Conservation (phyloP, 1,140 invertebrate genomes). For the Habropoda laboriosa region DNA sequence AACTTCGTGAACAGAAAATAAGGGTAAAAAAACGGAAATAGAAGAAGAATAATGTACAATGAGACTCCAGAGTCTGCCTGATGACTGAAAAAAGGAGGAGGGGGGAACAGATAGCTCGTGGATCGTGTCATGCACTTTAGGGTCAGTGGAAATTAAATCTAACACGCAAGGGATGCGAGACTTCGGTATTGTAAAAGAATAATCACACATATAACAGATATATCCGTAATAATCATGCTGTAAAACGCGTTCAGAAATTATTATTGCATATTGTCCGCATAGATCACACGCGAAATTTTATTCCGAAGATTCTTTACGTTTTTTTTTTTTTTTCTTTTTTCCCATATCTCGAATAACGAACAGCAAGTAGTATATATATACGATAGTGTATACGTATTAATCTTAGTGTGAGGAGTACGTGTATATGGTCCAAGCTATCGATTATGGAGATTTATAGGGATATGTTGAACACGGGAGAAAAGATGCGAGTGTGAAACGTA, state of each 20-base stretch:
- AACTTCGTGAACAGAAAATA: slow-evolving; percentile 19
- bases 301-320: neutral
- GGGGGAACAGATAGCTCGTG: slow-evolving; percentile 26
- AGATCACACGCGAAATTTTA: neutral
- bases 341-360: neutral
- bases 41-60: slow-evolving; percentile 17
- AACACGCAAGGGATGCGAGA: slow-evolving; percentile 53
- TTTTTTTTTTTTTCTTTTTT: neutral
- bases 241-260: slow-evolving; percentile 40
- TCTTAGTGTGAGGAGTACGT: neutral
- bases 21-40: neutral
- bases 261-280: slow-evolving; percentile 34
- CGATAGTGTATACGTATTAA: neutral
- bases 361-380: neutral
- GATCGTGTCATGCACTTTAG: slow-evolving; percentile 55
- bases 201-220: too few species aligned
- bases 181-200: slow-evolving; percentile 11
- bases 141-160: slow-evolving; percentile 54
- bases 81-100: slow-evolving; percentile 15
- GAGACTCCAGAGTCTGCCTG: neutral
- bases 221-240: slow-evolving; percentile 30
- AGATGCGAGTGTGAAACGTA: neutral
- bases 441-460: neutral
- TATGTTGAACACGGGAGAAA: neutral
- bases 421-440: neutral